Evolutionary conservation across 2,888 invertebrate genomes (phyloP).

Genomic region (Scaptomyza flava): DNA sequence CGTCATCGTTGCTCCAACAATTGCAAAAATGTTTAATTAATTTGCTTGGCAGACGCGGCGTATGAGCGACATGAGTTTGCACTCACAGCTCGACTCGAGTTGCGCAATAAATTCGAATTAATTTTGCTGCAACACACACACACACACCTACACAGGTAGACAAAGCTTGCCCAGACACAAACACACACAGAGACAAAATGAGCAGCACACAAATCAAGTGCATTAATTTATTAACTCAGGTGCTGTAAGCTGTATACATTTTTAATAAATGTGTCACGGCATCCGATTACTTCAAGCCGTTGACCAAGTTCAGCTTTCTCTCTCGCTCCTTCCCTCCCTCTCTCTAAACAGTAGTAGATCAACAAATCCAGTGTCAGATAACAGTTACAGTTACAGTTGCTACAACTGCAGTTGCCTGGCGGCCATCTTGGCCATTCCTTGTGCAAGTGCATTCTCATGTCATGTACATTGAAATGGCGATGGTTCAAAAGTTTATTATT

Average conservation of each 20-base stretch:
- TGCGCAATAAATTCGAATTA: slow-evolving; percentile 73
- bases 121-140: slow-evolving; percentile 43
- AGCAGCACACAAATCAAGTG: slow-evolving; percentile 45
- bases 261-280: slow-evolving; percentile 35
- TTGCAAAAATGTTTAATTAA: slow-evolving; percentile 59
- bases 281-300: slow-evolving; percentile 10
- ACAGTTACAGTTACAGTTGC: slow-evolving; percentile 11
- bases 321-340: neutral
- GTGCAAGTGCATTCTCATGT: slow-evolving; percentile 51
- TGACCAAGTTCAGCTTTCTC: slow-evolving; percentile 11
- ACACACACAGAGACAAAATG: neutral
- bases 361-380: neutral
- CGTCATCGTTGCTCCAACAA: neutral
- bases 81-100: slow-evolving; percentile 45
- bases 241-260: slow-evolving; percentile 22
- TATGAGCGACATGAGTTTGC: slow-evolving; percentile 65
- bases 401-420: slow-evolving; percentile 21
- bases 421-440: slow-evolving; percentile 15
- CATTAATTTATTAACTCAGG: slow-evolving; percentile 42
- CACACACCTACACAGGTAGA: slow-evolving; percentile 4
- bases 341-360: neutral
- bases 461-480: slow-evolving; percentile 9
- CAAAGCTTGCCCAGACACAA: slow-evolving; percentile 1
- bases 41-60: slow-evolving; percentile 40
- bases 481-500: slow-evolving; percentile 26